phyloP scores from a whole-genome alignment of 1,140 invertebrate genomes.

The Lepidotrigona ventralis region DNA sequence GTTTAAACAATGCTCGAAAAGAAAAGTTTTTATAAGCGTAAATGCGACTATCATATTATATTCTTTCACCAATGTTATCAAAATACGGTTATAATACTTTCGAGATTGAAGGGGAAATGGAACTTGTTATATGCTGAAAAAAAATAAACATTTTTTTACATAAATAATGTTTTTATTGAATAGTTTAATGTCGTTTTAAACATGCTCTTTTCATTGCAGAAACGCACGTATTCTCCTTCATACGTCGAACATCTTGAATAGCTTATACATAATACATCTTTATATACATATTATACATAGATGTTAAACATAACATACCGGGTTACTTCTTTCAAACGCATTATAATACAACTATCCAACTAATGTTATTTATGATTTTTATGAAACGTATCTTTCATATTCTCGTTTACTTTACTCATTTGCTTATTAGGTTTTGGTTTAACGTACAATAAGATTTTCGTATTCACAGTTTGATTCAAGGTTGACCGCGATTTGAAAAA shows the following conservation, averaged over 20 bases:
- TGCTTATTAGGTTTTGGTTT: not conserved
- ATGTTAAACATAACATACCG: conserved; percentile 42
- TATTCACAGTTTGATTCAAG: no score
- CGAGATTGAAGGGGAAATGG: not conserved
- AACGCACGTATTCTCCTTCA: conserved; percentile 56
- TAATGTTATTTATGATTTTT: not conserved
- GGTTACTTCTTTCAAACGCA: conserved; percentile 1
- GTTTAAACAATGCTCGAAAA: not conserved
- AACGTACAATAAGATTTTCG: not conserved
- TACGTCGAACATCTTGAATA: conserved; percentile 39
- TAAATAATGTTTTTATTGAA: conserved; percentile 72
- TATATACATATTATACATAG: conserved; percentile 72
- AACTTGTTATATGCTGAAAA: conserved; percentile 15
- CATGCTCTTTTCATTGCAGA: conserved; percentile 49
- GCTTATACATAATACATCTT: conserved; percentile 66
- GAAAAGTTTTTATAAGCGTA: not conserved
- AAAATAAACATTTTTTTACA: conserved; percentile 63
- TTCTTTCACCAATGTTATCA: conserved; percentile 12
- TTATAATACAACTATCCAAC: conserved; percentile 26
- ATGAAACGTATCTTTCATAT: not conserved
- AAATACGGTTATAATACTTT: conserved; percentile 21
- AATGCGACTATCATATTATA: not conserved
- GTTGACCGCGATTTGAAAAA: no score
- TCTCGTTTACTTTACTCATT: not conserved
- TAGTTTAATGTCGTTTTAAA: conserved; percentile 62